These are phyloP conservation scores for Hyperoplus lanceolatus DNA, from an alignment of 2,797 vertebrate genomes.

Conservation along the genomic window DNA sequence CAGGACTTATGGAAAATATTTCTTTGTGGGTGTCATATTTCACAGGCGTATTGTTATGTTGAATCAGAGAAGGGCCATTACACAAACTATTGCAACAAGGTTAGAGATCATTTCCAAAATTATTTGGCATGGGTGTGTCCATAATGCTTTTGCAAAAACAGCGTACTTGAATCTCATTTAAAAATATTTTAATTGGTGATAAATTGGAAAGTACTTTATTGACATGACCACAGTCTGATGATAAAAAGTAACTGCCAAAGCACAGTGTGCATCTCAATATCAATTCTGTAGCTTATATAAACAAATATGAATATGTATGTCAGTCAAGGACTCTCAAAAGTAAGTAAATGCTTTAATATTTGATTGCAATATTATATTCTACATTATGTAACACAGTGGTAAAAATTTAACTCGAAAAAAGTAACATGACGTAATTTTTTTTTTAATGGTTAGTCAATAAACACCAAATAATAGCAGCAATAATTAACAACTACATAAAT, in stretches of 20 bases:
- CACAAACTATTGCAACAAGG: background rate
- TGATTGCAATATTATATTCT: background rate
- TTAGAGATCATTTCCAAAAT: background rate
- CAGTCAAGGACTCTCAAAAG: background rate
- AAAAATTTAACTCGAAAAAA: background rate
- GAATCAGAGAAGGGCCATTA: background rate
- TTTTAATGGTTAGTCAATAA: background rate
- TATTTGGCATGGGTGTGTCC: background rate
- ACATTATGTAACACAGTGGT: background rate
- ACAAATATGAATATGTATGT: background rate
- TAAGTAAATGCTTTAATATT: background rate
- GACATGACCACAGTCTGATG: background rate
- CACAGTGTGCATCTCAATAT: background rate
- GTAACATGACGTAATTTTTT: background rate
- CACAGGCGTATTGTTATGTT: background rate
- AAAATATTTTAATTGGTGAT: background rate
- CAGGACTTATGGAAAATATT: background rate
- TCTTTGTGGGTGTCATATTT: background rate
- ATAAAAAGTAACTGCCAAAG: background rate
- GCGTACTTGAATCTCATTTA: background rate
- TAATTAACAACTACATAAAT: background rate
- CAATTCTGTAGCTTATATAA: background rate
- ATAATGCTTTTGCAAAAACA: background rate
- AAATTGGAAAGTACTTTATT: background rate
- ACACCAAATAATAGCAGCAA: background rate